Evolutionary conservation across 2,888 invertebrate species (phyloP), one percentile per base, ranked within the genome.

Genomic region (Acrocera orbiculus): DNA sequence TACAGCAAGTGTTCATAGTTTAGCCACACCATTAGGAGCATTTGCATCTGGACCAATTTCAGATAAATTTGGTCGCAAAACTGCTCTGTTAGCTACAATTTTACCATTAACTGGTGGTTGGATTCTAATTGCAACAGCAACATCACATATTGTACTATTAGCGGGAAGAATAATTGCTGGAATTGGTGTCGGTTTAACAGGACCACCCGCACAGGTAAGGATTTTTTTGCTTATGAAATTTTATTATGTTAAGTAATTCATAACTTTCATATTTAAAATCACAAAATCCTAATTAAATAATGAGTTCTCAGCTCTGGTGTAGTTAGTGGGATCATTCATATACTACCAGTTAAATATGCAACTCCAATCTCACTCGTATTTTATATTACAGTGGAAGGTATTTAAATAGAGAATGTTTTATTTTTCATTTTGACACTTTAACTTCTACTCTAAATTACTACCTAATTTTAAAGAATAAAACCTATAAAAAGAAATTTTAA

Each of bases 1-100:
- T 51, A 7, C 61, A 81, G 81, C 80, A 4, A 77, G 79, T 46
- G 69, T 81, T 9, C 81, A 81, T 50, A 80, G 80, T 17, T 69
- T 78, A 35, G 78, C 80, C 1, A 78, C 80, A 0, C 81, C 81
- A 0, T 49, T 79, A 1, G 81, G 80, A 2, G 73, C 79, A 1
- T 58, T 81, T 46, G 44, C 76, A 22, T 76, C 79, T 1, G 81
- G 79, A 0, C 67, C 76, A 0, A 54, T 78, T 31, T 73, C 78
- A 62, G 80, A 80, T 46, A 64, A 64, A 24, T 67, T 74, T 45
- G 80, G 80, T 1, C 64, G 80, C 35, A 69, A 70, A 39, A 63
- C 69, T 17, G 70, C 76, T 5, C 55, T 81, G 33, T 69, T 78
- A 47, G 54, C 70, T 3, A 67, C 74, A 24, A 65, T 73, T 2